A percentile compares a stretch with the other conserved stretches of the same genome.
These are phyloP conservation scores for Cerastis rubricosa DNA, from an alignment of 2,888 invertebrate genomes.

Conservation along the genomic window DNA sequence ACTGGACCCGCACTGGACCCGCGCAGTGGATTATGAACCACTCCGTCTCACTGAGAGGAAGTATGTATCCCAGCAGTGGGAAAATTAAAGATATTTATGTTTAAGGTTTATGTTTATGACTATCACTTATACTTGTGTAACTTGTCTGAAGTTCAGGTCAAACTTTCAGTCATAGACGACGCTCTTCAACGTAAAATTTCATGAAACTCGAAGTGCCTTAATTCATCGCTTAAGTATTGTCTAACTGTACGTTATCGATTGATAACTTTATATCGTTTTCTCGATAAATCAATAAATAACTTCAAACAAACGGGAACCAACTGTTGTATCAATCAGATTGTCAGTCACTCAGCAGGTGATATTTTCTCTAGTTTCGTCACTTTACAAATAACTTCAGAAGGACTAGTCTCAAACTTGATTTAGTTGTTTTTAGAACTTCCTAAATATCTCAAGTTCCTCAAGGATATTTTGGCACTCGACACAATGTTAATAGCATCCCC, in stretches of 20 bases:
- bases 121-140: background rate
- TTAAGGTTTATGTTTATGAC: background rate
- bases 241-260: conserved; percentile 11
- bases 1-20: background rate
- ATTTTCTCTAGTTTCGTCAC: conserved; percentile 27
- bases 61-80: background rate
- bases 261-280: background rate
- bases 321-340: conserved; percentile 61
- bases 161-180: background rate
- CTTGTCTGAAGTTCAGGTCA: background rate
- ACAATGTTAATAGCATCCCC: background rate
- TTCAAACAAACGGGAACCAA: conserved; percentile 39
- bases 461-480: background rate
- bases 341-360: conserved; percentile 58
- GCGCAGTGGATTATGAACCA: background rate
- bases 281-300: conserved; percentile 47
- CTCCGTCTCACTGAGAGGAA: background rate
- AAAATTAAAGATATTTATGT: background rate
- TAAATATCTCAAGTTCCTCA: background rate
- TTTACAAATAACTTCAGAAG: conserved; percentile 16
- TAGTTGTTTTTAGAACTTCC: background rate
- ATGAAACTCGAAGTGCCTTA: background rate
- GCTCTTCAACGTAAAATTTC: background rate
- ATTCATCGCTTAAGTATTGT: background rate
- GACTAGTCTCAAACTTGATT: background rate